Evolutionary conservation across 2,888 invertebrate genomes (phyloP), one percentile per base, ranked within the genome.

Genomic region (Cepaea hortensis): DNA sequence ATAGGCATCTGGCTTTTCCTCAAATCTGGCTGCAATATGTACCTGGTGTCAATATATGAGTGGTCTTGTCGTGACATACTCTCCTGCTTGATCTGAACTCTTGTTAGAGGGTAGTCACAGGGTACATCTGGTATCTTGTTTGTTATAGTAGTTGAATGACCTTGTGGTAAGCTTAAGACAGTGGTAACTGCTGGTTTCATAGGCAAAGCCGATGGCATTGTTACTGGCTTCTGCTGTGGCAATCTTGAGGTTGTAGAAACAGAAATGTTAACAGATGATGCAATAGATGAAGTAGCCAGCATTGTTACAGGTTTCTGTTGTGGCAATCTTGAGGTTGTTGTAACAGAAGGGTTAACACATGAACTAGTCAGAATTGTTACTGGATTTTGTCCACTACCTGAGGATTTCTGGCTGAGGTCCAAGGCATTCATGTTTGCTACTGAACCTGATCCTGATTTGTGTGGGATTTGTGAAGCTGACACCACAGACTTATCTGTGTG

Each of bases 31-130:
- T n/a, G 79, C 18, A 62, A 62, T 15, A 61, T 13, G 18, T 15
- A 35, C 61, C 46, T 79, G 79, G 11, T 35, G 15, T 62, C 79
- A 35, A 0, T 35, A 62, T 81, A 68, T 65, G 65, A 65, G 11
- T 23, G n/a, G 3, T 72, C 70, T 13, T 48, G 18, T 9, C 55
- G 73, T 18, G 7, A n/a, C 4, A 65, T 48, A 61, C 55, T 61
- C 20, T 85, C 85, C 46, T 85, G 79, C 65, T 85, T 85, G 6
- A 85, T 85, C 61, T 85, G 85, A 61, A 61, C 9, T 20, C n/a
- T 85, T 11, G 85, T 80, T 7, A 85, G 80, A 13, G 85, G 85
- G 46, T 85, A 80, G 80, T 80, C 85, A 79, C 65, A 61, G 55
- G 85, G 55, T 3, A 73, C 46, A n/a, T 80, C 80, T 4, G 35